Evolutionary conservation across 2,113 vertebrate species (phyloP).

Genomic region (Taurulus bubalis): DNA sequence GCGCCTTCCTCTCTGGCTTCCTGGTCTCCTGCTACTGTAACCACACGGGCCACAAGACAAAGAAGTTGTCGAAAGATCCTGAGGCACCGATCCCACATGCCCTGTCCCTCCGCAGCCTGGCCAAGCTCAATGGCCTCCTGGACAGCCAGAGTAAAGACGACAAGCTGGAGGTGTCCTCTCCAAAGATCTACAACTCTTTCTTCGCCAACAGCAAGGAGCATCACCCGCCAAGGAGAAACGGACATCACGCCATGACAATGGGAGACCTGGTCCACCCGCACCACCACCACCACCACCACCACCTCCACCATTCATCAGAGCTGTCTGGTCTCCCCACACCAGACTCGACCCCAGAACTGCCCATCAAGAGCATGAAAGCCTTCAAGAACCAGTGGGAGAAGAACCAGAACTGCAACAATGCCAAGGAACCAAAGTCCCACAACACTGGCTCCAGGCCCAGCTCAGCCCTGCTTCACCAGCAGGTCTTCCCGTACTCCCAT

Average conservation of each 20-base stretch:
- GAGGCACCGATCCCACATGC: constrained; percentile 88
- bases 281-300: constrained; percentile 82
- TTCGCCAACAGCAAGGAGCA: constrained; percentile 86
- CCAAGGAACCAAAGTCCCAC: constrained; percentile 82
- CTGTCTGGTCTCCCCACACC: constrained; percentile 91
- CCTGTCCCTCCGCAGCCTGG: constrained; percentile 89
- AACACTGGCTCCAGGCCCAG: constrained; percentile 78
- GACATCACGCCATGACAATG: constrained; percentile 77
- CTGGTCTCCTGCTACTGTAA: constrained; percentile 93
- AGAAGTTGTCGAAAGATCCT: constrained; percentile 85
- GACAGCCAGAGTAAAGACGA: constrained; percentile 86
- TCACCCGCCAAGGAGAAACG: constrained; percentile 69
- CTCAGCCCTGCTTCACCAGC: constrained; percentile 78
- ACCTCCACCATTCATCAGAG: constrained; percentile 85
- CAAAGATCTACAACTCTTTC: constrained; percentile 89
- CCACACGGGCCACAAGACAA: constrained; percentile 84
- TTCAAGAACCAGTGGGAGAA: constrained; percentile 91
- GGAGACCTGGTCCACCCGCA: constrained; percentile 81
- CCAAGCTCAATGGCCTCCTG: constrained; percentile 89
- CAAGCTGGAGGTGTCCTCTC: constrained; percentile 82
- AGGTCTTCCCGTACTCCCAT: constrained; percentile 84
- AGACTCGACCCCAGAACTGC: constrained; percentile 91
- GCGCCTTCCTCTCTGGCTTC: constrained; percentile 90
- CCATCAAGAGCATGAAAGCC: constrained; percentile 88
- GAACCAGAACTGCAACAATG: constrained; percentile 92